These are phyloP conservation scores for Macrobrachium rosenbergii DNA, from an alignment of 1,140 invertebrate species.

Conservation along the genomic window DNA sequence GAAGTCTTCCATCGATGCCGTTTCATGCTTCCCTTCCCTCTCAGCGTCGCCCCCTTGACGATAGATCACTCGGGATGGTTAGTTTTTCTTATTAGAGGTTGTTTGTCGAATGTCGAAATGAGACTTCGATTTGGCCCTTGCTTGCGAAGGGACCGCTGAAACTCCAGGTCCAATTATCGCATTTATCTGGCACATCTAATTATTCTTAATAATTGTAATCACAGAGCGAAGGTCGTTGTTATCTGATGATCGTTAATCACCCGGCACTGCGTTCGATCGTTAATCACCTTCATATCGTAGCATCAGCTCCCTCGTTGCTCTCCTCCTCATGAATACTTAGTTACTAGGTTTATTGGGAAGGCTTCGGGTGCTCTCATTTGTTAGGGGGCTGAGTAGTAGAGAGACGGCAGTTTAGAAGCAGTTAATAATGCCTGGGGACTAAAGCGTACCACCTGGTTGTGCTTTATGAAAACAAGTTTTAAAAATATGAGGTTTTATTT, in stretches of 20 bases:
- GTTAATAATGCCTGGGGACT: too few relatives aligned
- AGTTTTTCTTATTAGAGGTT: too few relatives aligned
- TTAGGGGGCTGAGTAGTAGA: not conserved
- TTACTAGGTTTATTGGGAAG: slow-evolving; percentile 43
- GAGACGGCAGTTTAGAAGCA: too few relatives aligned
- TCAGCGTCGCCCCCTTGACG: too few relatives aligned
- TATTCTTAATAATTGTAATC: slow-evolving; percentile 56
- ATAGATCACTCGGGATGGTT: too few relatives aligned
- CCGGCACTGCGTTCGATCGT: not conserved
- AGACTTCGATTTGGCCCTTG: not conserved
- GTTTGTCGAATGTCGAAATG: not conserved
- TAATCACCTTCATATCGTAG: slow-evolving; percentile 41
- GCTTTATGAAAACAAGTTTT: too few relatives aligned
- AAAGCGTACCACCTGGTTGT: too few relatives aligned
- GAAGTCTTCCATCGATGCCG: too few relatives aligned
- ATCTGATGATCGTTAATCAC: slow-evolving; percentile 52
- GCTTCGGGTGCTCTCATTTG: not conserved
- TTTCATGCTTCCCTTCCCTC: too few relatives aligned
- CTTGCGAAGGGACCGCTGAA: not conserved
- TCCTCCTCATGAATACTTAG: slow-evolving; percentile 56
- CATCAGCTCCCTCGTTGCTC: slow-evolving; percentile 43
- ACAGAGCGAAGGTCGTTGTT: slow-evolving; percentile 33
- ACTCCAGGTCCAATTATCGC: not conserved
- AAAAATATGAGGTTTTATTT: too few relatives aligned
- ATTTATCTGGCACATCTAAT: slow-evolving; percentile 38